Conservation (phyloP, 2,113 vertebrate species). For the Misgurnus mizolepis region DNA sequence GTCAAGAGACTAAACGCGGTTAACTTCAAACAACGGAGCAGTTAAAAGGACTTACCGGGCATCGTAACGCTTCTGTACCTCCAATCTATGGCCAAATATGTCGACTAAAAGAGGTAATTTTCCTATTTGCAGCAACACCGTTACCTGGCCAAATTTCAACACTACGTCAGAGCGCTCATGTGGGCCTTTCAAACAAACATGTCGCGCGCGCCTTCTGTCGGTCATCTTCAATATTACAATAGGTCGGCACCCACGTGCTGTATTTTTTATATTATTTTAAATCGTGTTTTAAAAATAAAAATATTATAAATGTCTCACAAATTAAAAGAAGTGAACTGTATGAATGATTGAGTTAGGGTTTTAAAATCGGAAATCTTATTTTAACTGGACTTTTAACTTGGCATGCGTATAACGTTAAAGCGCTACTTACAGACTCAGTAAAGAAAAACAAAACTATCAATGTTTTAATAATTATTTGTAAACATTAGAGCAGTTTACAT, state of each 20-base stretch:
- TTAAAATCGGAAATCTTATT: too few species aligned
- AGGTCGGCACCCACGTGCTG: neutral
- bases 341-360: too few species aligned
- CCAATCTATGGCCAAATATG: constrained; percentile 27
- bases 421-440: too few species aligned
- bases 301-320: too few species aligned
- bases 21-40: neutral
- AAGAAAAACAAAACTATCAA: too few species aligned
- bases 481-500: too few species aligned
- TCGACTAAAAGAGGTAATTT: constrained; percentile 31
- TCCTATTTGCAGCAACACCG: constrained; percentile 46
- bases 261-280: neutral
- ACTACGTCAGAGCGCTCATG: constrained; percentile 52
- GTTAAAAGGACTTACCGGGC: constrained; percentile 46
- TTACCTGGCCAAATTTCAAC: constrained; percentile 53
- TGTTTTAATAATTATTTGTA: too few species aligned
- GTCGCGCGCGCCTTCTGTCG: constrained; percentile 26
- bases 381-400: too few species aligned
- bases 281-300: too few species aligned
- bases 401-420: too few species aligned
- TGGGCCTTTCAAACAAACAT: constrained; percentile 47
- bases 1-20: neutral
- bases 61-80: constrained; percentile 29
- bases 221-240: neutral
- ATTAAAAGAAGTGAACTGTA: too few species aligned